Conservation (phyloP, 2,888 invertebrate species). For the Dysmachus trigonus region DNA sequence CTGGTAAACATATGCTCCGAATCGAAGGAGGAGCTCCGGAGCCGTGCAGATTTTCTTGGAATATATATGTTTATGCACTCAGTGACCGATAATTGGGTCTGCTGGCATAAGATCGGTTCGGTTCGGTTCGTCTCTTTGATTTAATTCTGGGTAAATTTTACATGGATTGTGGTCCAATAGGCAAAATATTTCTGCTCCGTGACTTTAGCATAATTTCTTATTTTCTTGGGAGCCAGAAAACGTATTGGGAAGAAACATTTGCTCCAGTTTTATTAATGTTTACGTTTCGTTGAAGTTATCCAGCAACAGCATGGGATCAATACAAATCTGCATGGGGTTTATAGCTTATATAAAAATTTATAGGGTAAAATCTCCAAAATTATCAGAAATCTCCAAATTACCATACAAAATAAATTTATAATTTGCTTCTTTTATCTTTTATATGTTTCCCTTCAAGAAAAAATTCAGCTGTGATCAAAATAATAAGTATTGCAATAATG, state of each 20-base stretch:
- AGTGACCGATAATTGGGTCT: slow-evolving; percentile 6
- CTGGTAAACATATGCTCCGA: not conserved
- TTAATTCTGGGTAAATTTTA: not conserved
- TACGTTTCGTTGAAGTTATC: not conserved
- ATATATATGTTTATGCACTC: not conserved
- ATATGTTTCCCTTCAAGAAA: too few species aligned
- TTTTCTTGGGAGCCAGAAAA: not conserved
- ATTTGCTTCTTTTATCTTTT: too few species aligned
- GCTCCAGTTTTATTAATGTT: not conserved
- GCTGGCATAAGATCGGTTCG: not conserved
- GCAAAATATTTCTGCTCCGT: not conserved
- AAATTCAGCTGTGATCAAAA: too few species aligned
- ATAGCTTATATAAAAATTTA: not conserved
- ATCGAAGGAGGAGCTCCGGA: not conserved
- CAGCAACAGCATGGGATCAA: not conserved
- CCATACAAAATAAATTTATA: not conserved
- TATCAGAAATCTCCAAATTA: not conserved
- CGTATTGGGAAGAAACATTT: not conserved
- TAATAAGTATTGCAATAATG: too few species aligned
- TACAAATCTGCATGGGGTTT: not conserved
- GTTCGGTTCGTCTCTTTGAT: not conserved
- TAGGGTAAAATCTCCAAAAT: not conserved
- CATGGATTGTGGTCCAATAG: not conserved
- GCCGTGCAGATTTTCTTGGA: not conserved
- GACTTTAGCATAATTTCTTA: not conserved